phyloP scores from a whole-genome alignment of 64 coral and sea anemone genomes.

The Montipora foliosa region DNA sequence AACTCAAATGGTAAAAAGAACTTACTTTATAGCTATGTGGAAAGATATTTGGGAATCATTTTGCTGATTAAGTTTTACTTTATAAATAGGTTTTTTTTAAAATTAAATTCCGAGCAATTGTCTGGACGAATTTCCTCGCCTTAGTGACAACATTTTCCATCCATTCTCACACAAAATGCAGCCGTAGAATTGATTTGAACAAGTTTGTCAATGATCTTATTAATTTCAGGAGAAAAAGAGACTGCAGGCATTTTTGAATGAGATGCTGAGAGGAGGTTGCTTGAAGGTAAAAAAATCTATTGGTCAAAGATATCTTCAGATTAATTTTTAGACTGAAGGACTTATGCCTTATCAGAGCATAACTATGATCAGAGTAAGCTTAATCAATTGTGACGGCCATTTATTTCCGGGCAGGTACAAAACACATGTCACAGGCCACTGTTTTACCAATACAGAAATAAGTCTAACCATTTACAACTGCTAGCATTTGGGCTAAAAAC shows the following conservation, averaged over 20 bases:
- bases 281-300: constrained; percentile 71
- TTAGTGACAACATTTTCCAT: too few relatives aligned
- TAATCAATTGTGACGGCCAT: too few relatives aligned
- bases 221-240: constrained; percentile 92
- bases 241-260: constrained; percentile 87
- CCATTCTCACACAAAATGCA: too few relatives aligned
- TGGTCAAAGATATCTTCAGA: background rate
- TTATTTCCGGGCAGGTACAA: too few relatives aligned
- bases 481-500: too few relatives aligned
- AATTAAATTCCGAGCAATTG: background rate
- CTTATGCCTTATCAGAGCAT: too few relatives aligned
- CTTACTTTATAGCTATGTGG: background rate
- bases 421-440: too few relatives aligned
- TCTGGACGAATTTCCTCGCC: background rate
- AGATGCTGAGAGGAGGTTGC: constrained; percentile 93
- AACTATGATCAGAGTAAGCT: too few relatives aligned
- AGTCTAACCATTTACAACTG: too few relatives aligned
- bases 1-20: background rate
- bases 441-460: too few relatives aligned
- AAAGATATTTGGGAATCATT: background rate
- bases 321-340: background rate
- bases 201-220: background rate
- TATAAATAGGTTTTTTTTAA: background rate
- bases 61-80: background rate
- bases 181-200: background rate